A percentile compares a stretch with the other conserved stretches of the same genome.
Conservation (phyloP, 2,888 invertebrate species). For the Spicauda simplicius region DNA sequence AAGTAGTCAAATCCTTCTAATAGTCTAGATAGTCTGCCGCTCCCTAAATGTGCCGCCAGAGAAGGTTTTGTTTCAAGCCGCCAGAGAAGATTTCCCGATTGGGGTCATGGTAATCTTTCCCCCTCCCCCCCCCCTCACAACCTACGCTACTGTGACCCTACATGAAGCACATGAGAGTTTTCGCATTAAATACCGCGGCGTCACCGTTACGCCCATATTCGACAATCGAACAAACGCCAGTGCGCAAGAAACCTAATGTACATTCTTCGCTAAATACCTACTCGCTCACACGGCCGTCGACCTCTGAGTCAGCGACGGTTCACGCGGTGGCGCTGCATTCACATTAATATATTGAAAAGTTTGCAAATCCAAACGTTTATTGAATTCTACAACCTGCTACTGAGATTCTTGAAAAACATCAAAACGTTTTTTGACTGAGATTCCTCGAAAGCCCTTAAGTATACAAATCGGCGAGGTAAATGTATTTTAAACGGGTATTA, state of each 20-base stretch:
- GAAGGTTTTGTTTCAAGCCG: too few relatives aligned
- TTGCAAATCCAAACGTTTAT: slow-evolving; percentile 32
- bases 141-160: too few relatives aligned
- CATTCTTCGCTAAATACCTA: slow-evolving; percentile 42
- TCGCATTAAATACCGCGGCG: too few relatives aligned
- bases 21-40: too few relatives aligned
- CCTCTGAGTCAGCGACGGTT: slow-evolving; percentile 39
- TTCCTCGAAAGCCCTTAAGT: slow-evolving; percentile 7
- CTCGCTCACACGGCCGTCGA: slow-evolving; percentile 39
- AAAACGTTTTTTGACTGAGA: slow-evolving; percentile 5
- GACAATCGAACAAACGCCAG: background rate
- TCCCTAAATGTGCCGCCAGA: too few relatives aligned
- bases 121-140: too few relatives aligned
- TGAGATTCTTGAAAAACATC: slow-evolving; percentile 1
- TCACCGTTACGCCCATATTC: background rate
- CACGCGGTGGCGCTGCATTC: slow-evolving; percentile 34
- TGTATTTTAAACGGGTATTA: background rate
- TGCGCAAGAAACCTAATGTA: slow-evolving; percentile 19
- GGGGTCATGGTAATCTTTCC: too few relatives aligned
- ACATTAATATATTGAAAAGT: slow-evolving; percentile 34
- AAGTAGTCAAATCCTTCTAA: too few relatives aligned
- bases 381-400: slow-evolving; percentile 29
- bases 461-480: background rate
- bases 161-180: too few relatives aligned
- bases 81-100: too few relatives aligned